Percentiles rank a stretch among this genome's conserved stretches.
Evolutionary conservation across 2,113 vertebrate genomes (phyloP).

Genomic region (Merops nubicus): DNA sequence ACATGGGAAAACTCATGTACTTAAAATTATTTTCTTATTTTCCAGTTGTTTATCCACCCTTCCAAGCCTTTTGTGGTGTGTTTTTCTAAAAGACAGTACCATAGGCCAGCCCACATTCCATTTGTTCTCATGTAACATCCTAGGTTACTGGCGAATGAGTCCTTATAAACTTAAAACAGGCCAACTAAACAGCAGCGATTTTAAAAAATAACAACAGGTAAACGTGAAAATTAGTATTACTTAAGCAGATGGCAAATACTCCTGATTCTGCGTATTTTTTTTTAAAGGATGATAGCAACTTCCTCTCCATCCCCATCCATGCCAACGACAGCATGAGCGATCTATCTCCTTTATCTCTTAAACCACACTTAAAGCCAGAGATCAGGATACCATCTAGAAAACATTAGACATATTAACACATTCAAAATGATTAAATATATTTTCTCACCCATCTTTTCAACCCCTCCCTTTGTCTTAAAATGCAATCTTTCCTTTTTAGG

Average conservation of each 20-base stretch:
- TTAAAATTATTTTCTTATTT: neutral
- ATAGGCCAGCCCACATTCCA: neutral
- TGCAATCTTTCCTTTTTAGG: neutral
- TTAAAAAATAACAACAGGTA: neutral
- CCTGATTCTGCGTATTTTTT: neutral
- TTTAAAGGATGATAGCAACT: neutral
- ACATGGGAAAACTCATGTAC: neutral
- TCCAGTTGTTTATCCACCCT: neutral
- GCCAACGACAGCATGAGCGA: neutral
- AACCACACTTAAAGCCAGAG: neutral
- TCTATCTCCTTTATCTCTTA: neutral
- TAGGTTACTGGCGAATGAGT: neutral
- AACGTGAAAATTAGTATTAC: neutral
- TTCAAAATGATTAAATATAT: neutral
- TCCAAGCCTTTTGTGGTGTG: neutral
- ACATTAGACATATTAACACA: neutral
- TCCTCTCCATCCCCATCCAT: neutral
- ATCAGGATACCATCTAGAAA: neutral
- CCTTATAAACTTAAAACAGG: neutral
- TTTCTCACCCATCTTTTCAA: neutral
- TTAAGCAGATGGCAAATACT: neutral
- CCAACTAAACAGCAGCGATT: neutral
- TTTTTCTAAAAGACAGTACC: neutral
- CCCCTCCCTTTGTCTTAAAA: neutral
- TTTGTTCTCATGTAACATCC: neutral